Evolutionary conservation across 2,888 invertebrate species (phyloP).

Genomic region (Periphyllus acericola): DNA sequence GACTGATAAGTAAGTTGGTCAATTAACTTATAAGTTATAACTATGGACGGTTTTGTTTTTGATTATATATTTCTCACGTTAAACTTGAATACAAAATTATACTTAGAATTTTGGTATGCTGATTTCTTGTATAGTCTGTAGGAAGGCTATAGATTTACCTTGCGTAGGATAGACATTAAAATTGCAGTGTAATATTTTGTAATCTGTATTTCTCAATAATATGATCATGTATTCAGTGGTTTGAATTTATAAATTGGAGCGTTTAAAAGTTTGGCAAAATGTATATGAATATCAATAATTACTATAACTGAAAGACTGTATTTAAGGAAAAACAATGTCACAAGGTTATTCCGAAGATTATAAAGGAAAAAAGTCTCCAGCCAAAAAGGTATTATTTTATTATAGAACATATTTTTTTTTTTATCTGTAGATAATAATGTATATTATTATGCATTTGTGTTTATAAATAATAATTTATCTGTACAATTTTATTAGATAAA

Average conservation of each 20-base stretch:
- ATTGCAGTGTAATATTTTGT: too few relatives aligned
- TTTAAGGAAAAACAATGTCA: constrained; percentile 40
- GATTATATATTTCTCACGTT: too few relatives aligned
- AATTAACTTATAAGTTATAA: too few relatives aligned
- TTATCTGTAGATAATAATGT: neutral
- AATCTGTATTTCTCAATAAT: too few relatives aligned
- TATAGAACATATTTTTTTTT: neutral
- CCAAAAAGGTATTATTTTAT: constrained; percentile 42
- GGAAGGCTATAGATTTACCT: too few relatives aligned
- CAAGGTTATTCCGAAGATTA: constrained; percentile 50
- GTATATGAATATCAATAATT: neutral
- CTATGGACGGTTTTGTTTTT: too few relatives aligned
- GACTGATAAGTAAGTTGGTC: too few relatives aligned
- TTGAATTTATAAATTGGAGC: neutral
- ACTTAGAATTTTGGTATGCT: too few relatives aligned
- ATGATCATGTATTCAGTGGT: too few relatives aligned
- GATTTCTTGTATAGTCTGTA: too few relatives aligned
- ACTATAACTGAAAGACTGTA: neutral
- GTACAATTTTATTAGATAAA: constrained; percentile 62
- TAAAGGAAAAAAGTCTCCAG: constrained; percentile 48
- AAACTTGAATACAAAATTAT: too few relatives aligned
- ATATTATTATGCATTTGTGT: neutral
- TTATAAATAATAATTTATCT: neutral
- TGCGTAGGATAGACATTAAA: too few relatives aligned
- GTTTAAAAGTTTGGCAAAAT: neutral